These are phyloP conservation scores for Onychorhynchus coronatus DNA, from an alignment of 2,113 vertebrate genomes.

Conservation along the genomic window DNA sequence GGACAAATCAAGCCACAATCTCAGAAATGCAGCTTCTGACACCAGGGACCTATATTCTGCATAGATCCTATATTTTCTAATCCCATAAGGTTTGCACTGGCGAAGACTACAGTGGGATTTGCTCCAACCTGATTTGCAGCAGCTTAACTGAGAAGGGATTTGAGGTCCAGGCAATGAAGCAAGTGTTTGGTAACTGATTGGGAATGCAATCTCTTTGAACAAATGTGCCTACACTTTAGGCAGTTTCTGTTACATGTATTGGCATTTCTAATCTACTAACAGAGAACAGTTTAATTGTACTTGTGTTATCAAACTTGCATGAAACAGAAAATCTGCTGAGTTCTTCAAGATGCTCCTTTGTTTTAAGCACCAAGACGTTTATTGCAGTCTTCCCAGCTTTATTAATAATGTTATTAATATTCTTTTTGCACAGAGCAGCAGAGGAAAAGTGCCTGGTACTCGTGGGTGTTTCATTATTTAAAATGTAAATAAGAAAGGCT, in stretches of 20 bases:
- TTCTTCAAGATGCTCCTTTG: constrained; percentile 41
- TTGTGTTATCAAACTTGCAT: constrained; percentile 13
- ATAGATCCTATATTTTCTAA: not conserved
- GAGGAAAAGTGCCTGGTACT: constrained; percentile 19
- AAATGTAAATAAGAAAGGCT: constrained; percentile 63
- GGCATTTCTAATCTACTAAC: constrained; percentile 16
- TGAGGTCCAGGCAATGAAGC: not conserved
- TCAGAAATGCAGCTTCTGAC: not conserved
- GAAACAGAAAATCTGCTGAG: constrained; percentile 17
- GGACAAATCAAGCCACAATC: not conserved
- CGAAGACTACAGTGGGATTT: not conserved
- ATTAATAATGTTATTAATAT: constrained; percentile 61
- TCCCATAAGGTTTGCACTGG: not conserved
- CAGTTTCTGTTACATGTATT: constrained; percentile 22
- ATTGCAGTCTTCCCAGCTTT: constrained; percentile 21
- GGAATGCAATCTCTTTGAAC: constrained; percentile 1
- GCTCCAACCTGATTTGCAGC: not conserved
- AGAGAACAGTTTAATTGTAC: constrained; percentile 30
- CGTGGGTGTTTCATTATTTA: constrained; percentile 56
- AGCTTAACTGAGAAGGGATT: not conserved
- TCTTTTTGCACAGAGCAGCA: constrained; percentile 34
- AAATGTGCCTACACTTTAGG: not conserved
- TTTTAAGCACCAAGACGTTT: constrained; percentile 35
- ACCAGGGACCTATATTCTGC: not conserved
- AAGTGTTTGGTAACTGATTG: not conserved